Evolutionary conservation across 2,113 vertebrate species (phyloP), one percentile per base, ranked within the genome.

Genomic region (Lagopus muta): DNA sequence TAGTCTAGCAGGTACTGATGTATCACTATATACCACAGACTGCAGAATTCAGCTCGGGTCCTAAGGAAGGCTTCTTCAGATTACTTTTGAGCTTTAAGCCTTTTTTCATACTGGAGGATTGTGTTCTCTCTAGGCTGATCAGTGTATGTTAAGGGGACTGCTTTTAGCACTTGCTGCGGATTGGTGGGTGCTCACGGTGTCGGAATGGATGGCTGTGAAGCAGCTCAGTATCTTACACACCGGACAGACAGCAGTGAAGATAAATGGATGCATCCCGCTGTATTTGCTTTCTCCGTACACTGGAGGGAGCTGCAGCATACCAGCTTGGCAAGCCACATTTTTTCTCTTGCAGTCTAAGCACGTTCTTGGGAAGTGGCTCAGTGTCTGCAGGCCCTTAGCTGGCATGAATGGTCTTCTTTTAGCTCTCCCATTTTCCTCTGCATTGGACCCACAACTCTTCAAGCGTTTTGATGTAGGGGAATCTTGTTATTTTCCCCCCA

Each of bases 291-390:
- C 50, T 25, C 58, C 3, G 83, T 81, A 92, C 95, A 89, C 89
- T 17, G 82, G 95, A 92, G 94, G 96, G 96, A 93, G 94, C 92
- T 81, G 80, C 82, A 90, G 61, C 67, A 86, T 43, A 36, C 18
- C 21, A 12, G 24, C 81, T 3, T 2, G 20, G 1, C 10, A 32
- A 60, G 32, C 4, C 38, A 50, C 36, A 3, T 38, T 70, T 36
- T 19, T 2, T 2, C 30, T 62, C 42, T 69, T 21, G 55, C 52
- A 60, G 34, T 7, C 24, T 80, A 58, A 57, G 40, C 12, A 13
- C 54, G 5, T 48, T 34, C 4, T 69, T 34, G 8, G 36, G 22
- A 43, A 27, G 24, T 3, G 61, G 67, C 25, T 66, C 57, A 43
- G n/a, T 2, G 6, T 4, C 65, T 47, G 72, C 69, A 65, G 32